Base-by-base conservation (phyloP, 2,113 vertebrate species). In the Typhlomys cinereus region DNA sequence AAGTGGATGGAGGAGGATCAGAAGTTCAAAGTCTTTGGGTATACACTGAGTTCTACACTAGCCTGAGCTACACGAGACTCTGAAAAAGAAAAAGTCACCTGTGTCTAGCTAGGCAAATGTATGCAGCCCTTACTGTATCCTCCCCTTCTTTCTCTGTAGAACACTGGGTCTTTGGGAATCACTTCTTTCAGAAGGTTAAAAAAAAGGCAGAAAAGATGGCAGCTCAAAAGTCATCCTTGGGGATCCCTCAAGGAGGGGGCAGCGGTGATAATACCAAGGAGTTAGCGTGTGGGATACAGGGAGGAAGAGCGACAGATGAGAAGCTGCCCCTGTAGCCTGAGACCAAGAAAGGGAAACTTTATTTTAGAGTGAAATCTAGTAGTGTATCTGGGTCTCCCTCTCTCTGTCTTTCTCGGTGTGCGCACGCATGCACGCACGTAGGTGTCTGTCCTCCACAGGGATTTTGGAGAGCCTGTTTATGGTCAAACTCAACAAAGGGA, bases 241-340 rank as follows among this genome's bases (percentile, higher is more conserved):
- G 14, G n/a, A n/a, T n/a, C n/a, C n/a, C n/a, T n/a, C n/a, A n/a
- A n/a, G 21, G 62, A 79, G 7, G 18, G 34, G 44, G n/a, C 20
- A 23, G 61, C 18, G n/a, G 29, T 31, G n/a, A 12, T 12, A 2
- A 46, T 46, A 46, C 7, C 0, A 5, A 11, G 0, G 61, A 12
- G 39, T 17, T 25, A n/a, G n/a, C n/a, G n/a, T n/a, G n/a, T n/a
- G n/a, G n/a, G n/a, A 7, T 54, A 14, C 50, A 14, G 4, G 31
- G 21, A 25, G 44, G 59, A 31, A 67, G 52, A 21, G 29, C 17
- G 17, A 52, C 12, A 52, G 48, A 46, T n/a, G 31, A 52, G 48
- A 18, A 9, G 48, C 31, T 52, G 48, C 73, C 20, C 52, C 2
- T 34, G 46, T 29, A 75, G 73, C 23, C 20, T 31, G 62, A 75